Evolutionary conservation across 2,113 vertebrate species (phyloP), one percentile per base, ranked within the genome.

Genomic region (Ageneiosus marmoratus): DNA sequence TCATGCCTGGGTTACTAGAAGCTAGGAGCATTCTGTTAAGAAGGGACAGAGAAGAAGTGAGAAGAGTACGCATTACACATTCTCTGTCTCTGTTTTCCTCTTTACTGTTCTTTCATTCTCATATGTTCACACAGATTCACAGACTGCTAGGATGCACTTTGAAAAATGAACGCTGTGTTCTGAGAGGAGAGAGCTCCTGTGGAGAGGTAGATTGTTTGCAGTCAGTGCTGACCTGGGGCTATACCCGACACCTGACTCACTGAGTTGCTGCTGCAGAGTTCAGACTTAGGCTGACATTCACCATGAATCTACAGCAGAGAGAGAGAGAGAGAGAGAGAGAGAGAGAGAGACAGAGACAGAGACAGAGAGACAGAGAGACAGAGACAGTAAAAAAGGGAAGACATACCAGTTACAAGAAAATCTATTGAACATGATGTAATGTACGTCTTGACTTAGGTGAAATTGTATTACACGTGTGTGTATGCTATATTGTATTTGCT

Each of bases 171-270:
- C 53, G 67, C 69, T 69, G 74, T 81, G 50, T 50, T 87, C 88
- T 85, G 84, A n/a, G 50, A 82, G 85, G 86, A 86, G 72, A 80
- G 83, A 88, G 91, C 90, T 90, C 91, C 91, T 79, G 85, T 91
- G 90, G 90, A 90, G 92, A 90, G 67, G 88, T 78, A 89, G 91
- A 94, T 93, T 91, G 91, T 90, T 93, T 89, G 91, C 91, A 92
- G 91, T 89, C 89, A 89, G 86, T 88, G 88, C 90, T 92, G 91
- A 93, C 92, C 88, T 24, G 86, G 69, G 91, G 91, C 83, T 93
- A 93, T 94, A 94, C 89, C 85, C 89, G 89, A 93, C 93, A 95
- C 93, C 92, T 94, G 93, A 95, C 91, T 93, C 89, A 86, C 53
- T 84, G 77, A n/a, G 1, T 85, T 82, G 89, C 86, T 85, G 88